A percentile compares a stretch with the other conserved stretches of the same genome.
Conservation (phyloP, 1,140 invertebrate species). For the Bilobella aurantiaca region DNA sequence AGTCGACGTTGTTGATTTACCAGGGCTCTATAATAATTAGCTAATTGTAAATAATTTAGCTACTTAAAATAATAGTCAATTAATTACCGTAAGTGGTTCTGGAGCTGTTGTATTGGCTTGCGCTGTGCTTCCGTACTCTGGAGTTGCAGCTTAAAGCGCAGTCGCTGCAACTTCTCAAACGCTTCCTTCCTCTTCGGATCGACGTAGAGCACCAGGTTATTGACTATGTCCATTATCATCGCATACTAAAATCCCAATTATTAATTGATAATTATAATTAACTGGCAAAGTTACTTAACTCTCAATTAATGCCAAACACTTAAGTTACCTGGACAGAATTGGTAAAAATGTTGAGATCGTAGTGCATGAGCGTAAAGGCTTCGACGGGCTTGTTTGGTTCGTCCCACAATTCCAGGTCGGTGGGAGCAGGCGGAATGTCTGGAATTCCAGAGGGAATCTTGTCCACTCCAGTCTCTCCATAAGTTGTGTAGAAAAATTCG, state of each 20-base stretch:
- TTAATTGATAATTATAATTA: constrained; percentile 15
- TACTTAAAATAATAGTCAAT: not conserved
- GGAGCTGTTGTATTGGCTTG: constrained; percentile 79
- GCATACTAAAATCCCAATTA: constrained; percentile 66
- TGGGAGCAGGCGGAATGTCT: constrained; percentile 43
- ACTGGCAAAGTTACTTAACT: not conserved
- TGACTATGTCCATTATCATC: constrained; percentile 93
- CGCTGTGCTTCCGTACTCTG: constrained; percentile 81
- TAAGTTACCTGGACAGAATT: constrained; percentile 69
- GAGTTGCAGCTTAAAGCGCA: constrained; percentile 85
- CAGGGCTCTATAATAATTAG: constrained; percentile 40
- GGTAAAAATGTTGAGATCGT: constrained; percentile 93
- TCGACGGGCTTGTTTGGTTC: constrained; percentile 78
- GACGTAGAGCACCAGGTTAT: constrained; percentile 91
- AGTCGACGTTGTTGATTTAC: constrained; percentile 67
- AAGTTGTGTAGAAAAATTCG: constrained; percentile 94
- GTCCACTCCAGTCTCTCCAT: constrained; percentile 69
- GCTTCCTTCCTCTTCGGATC: constrained; percentile 89
- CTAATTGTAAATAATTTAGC: not conserved
- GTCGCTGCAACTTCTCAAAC: constrained; percentile 73
- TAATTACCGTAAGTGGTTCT: constrained; percentile 62
- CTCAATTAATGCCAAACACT: constrained; percentile 34
- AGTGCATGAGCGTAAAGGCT: constrained; percentile 95
- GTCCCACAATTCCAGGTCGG: constrained; percentile 61
- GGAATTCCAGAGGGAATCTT: constrained; percentile 49